phyloP scores from a whole-genome alignment of 2,888 invertebrate genomes.

The Deilephila porcellus region DNA sequence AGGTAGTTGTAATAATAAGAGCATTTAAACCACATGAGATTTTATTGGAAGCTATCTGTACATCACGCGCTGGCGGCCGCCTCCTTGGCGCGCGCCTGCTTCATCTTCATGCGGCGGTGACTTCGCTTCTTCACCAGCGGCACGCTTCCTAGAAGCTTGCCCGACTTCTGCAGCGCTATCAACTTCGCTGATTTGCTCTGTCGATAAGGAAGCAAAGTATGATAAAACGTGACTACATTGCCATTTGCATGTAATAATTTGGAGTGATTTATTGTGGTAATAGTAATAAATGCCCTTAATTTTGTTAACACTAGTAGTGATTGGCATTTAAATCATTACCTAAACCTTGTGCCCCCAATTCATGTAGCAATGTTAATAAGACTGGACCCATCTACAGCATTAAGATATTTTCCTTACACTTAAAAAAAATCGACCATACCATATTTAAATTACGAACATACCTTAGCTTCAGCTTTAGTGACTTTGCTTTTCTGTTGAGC shows the following conservation, averaged over 20 bases:
- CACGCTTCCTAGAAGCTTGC: slow-evolving; percentile 71
- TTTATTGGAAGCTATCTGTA: background rate
- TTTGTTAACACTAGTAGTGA: too few species aligned
- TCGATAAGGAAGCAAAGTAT: slow-evolving; percentile 25
- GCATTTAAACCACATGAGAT: slow-evolving; percentile 8
- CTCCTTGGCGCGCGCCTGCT: slow-evolving; percentile 61
- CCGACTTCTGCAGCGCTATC: slow-evolving; percentile 73
- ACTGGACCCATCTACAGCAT: too few species aligned
- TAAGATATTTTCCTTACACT: too few species aligned
- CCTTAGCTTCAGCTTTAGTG: slow-evolving; percentile 70
- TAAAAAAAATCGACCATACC: background rate
- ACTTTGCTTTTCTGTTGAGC: slow-evolving; percentile 73
- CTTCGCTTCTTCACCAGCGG: slow-evolving; percentile 70
- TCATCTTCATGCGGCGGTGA: slow-evolving; percentile 68
- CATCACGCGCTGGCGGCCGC: slow-evolving; percentile 27
- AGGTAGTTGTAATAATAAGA: background rate
- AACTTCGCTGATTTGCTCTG: slow-evolving; percentile 80
- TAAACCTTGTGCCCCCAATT: too few species aligned
- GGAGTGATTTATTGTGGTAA: too few species aligned
- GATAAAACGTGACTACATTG: too few species aligned
- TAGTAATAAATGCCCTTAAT: too few species aligned
- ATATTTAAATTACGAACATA: slow-evolving; percentile 38
- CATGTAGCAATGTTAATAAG: too few species aligned
- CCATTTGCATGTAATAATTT: too few species aligned
- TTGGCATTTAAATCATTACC: too few species aligned